Evolutionary conservation across 2,113 vertebrate genomes (phyloP).

Genomic region (Dromiciops gliroides): DNA sequence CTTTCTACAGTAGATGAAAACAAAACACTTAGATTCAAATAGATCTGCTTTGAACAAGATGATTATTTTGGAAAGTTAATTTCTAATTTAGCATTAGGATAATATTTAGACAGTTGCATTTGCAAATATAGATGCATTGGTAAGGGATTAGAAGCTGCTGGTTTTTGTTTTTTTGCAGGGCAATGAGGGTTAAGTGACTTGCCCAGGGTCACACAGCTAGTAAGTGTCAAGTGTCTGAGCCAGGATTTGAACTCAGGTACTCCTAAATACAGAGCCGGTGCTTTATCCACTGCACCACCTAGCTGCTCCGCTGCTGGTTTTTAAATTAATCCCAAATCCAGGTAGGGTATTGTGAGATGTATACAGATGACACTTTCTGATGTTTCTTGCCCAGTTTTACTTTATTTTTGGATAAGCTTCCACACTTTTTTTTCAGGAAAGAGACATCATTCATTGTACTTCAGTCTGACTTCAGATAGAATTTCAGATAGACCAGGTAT

Average conservation of each 20-base stretch:
- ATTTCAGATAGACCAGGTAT: background rate
- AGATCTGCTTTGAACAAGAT: constrained; percentile 22
- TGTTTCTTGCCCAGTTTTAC: constrained; percentile 1
- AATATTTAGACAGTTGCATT: background rate
- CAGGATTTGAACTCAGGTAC: no score
- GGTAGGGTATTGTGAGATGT: constrained; percentile 3
- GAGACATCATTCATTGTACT: constrained; percentile 8
- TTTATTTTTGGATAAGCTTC: constrained; percentile 7
- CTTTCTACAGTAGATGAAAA: background rate
- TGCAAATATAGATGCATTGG: background rate
- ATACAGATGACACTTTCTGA: background rate
- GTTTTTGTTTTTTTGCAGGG: no score
- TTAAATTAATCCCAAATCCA: constrained; percentile 4
- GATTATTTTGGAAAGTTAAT: constrained; percentile 23
- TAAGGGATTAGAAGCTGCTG: constrained; percentile 18
- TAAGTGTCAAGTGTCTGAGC: no score
- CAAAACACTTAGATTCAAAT: background rate
- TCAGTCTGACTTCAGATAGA: constrained; percentile 19
- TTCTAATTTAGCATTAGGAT: constrained; percentile 16
- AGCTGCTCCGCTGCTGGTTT: no score
- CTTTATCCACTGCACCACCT: no score
- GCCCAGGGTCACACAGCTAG: no score
- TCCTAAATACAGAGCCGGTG: no score
- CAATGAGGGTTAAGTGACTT: no score
- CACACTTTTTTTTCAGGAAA: background rate